These are phyloP conservation scores for Opisthograptis luteolata DNA, from an alignment of 2,888 invertebrate species.

Conservation along the genomic window DNA sequence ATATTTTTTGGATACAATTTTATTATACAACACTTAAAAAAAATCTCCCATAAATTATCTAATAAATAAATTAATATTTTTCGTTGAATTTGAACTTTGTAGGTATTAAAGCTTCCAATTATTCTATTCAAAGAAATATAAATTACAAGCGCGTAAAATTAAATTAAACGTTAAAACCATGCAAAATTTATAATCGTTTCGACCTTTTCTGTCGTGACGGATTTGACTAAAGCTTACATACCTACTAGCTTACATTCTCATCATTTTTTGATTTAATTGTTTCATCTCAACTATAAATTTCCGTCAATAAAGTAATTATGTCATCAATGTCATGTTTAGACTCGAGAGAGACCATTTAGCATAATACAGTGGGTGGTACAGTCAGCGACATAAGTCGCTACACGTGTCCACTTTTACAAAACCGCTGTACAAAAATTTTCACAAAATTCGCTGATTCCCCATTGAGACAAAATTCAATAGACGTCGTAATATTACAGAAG, in stretches of 20 bases:
- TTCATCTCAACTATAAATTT: background rate
- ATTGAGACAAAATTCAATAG: too few species aligned
- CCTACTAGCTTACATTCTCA: background rate
- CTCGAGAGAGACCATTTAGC: background rate
- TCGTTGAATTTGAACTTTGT: too few species aligned
- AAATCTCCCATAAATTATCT: too few species aligned
- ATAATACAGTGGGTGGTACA: background rate
- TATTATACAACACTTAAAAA: too few species aligned
- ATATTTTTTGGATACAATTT: too few species aligned
- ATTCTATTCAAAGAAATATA: background rate
- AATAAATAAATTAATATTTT: too few species aligned
- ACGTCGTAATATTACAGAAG: too few species aligned
- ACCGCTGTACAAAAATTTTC: too few species aligned
- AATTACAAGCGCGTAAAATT: background rate
- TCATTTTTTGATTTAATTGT: background rate
- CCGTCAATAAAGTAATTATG: background rate
- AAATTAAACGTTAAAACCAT: constrained; percentile 7
- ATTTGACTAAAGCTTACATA: too few species aligned
- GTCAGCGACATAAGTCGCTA: background rate
- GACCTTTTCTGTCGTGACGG: constrained; percentile 12
- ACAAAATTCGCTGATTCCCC: too few species aligned
- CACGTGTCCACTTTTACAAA: too few species aligned
- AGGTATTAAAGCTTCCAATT: too few species aligned
- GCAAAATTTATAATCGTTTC: constrained; percentile 24
- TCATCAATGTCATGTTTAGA: background rate